Base-by-base conservation (phyloP, 2,888 invertebrate genomes). In the Hololepta plana region DNA sequence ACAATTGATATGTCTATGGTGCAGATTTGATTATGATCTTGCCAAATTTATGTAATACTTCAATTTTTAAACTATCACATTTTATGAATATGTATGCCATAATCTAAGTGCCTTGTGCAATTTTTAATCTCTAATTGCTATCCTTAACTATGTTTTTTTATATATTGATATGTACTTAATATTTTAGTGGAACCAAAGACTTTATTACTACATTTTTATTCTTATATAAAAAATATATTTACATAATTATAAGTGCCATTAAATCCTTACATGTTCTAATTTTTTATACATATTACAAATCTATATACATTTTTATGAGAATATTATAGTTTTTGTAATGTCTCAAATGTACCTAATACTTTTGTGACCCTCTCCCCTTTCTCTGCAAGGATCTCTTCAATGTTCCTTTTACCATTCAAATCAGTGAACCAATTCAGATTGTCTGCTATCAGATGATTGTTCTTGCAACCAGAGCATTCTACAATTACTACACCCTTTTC, bases 341-440 rank as follows among this genome's bases (percentile, higher is more conserved):
- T 28, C 14, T 8, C 12, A 23, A 13, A 2, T 23, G 14, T 6
- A 23, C 14, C 12, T 11, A 7, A 4, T 9, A 16, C 10, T 8
- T 30, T 32, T 15, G 53, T 58, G 17, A 93, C 82, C 4, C 57
- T 61, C 59, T 95, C 91, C 2, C 93, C 93, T 45, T 82, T 88
- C 30, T 72, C 72, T 10, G 72, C 74, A 49, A 95, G 59, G 16
- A 91, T 81, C 35, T 82, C 77, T 59, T 95, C 93, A 39, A 96
- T 84, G 46, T 95, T 95, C 35, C 64, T 67, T 43, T 69, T 73
- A 1, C 71, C 72, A 42, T 71, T 59, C 44, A 79, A 57, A 45
- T 87, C 79, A 0, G 71, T 60, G 49, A 95, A 96, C 95, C 95
- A 96, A 35, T 81, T 81, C 2, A 96, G 60, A 54, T 96, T 91